A percentile compares a stretch with the other conserved stretches of the same genome.
phyloP scores from a whole-genome alignment of 1,140 invertebrate genomes.

The Hermatobates lingyangjiaoensis region DNA sequence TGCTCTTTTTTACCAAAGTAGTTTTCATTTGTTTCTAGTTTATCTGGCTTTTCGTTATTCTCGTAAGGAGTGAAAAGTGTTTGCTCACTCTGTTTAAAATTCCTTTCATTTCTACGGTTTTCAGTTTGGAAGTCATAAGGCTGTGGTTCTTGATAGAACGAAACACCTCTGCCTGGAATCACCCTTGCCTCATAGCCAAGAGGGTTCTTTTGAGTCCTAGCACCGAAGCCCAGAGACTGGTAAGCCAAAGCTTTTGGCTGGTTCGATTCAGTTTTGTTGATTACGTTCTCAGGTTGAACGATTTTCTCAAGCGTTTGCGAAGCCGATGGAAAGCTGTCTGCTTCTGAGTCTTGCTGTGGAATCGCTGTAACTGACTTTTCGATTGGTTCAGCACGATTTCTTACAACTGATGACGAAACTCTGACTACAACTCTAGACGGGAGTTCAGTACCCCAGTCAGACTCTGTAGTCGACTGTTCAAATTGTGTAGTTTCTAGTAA shows the following conservation, averaged over 20 bases:
- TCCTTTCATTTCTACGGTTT: neutral
- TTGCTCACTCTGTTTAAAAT: no score
- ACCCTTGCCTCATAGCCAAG: conserved; percentile 16
- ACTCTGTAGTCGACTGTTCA: conserved; percentile 2
- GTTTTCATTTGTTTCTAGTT: no score
- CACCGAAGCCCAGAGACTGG: neutral
- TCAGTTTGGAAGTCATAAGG: conserved; percentile 1
- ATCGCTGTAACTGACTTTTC: neutral
- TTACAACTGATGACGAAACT: conserved; percentile 23
- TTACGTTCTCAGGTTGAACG: conserved; percentile 1
- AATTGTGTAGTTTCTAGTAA: neutral
- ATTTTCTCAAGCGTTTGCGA: conserved; percentile 5
- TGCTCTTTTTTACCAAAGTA: no score
- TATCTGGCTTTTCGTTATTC: neutral
- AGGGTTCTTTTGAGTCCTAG: conserved; percentile 7
- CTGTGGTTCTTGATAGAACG: conserved; percentile 29
- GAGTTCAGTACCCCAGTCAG: conserved; percentile 5
- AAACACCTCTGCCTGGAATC: neutral
- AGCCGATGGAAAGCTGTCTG: neutral
- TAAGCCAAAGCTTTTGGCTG: neutral
- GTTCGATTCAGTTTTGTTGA: neutral
- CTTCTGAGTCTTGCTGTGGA: neutral
- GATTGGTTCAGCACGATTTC: conserved; percentile 6
- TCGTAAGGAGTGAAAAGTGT: no score
- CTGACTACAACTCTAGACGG: conserved; percentile 21